Evolutionary conservation across 2,888 invertebrate genomes (phyloP), one percentile per base, ranked within the genome.

Genomic region (Trissonchulus latispiculum): DNA sequence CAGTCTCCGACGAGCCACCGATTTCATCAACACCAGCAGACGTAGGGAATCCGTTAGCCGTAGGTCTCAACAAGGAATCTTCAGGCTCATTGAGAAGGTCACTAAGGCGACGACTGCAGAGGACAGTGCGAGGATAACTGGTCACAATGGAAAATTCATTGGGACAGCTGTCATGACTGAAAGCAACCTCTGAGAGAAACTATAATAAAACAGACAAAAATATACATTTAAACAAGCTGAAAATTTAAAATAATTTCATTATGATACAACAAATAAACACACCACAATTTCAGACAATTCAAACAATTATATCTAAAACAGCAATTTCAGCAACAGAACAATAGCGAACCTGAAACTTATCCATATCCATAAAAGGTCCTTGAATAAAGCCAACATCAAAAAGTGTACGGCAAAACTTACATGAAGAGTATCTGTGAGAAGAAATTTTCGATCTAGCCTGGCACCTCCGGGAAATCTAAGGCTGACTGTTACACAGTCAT

Each of bases 381-480:
- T n/a, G n/a, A n/a, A n/a, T n/a, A n/a, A n/a, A n/a, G n/a, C n/a
- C n/a, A n/a, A n/a, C n/a, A n/a, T n/a, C n/a, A n/a, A n/a, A n/a
- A n/a, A n/a, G n/a, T n/a, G n/a, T n/a, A n/a, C n/a, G n/a, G n/a
- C n/a, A n/a, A n/a, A 8, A 68, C 62, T 74, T 75, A 82, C 82
- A 78, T 82, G 80, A 66, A 81, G 70, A 61, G 83, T 83, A 29
- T 83, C 80, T 28, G 77, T 77, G 74, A 78, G 80, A 36, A 78
- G 75, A 76, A 84, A 84, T 36, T 82, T 76, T 64, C 84, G 77
- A 70, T 83, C 83, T 64, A 84, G 77, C 32, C 84, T 76, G 0
- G 77, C 77, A 15, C 84, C 84, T 75, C 79, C 79, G 0, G 84
- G 84, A 28, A 83, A 77, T 75, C 83, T 84, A 32, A 84, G 78